A percentile compares a stretch with the other conserved stretches of the same genome.
Conservation (phyloP, 2,113 vertebrate genomes). For the Noturus placidus region DNA sequence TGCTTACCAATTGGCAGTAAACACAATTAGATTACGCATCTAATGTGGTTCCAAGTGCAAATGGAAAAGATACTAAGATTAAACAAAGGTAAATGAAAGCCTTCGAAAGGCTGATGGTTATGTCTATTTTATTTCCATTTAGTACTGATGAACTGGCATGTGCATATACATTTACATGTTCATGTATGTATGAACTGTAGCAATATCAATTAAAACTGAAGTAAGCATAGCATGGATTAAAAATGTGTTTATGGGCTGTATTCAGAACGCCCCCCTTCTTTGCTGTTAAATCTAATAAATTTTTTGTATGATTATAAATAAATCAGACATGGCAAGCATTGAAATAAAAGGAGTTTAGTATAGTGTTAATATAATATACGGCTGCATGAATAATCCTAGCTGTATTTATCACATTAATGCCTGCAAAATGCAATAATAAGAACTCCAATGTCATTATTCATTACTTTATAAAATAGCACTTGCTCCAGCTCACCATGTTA, state of each 20-base stretch:
- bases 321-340: neutral
- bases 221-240: neutral
- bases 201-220: neutral
- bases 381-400: neutral
- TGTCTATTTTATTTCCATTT: neutral
- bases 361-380: neutral
- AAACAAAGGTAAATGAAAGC: neutral
- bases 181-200: neutral
- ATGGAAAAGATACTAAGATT: neutral
- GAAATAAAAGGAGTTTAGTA: neutral
- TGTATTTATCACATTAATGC: neutral
- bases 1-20: slow-evolving; percentile 15
- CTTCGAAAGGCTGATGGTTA: neutral
- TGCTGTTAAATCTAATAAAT: too few relatives aligned
- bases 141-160: neutral
- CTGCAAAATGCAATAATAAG: neutral
- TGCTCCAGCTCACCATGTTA: neutral
- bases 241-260: too few relatives aligned
- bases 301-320: neutral
- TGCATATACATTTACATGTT: neutral
- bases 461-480: neutral
- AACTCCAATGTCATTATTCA: neutral
- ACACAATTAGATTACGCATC: slow-evolving; percentile 20
- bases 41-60: neutral
- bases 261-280: too few relatives aligned